These are phyloP conservation scores for Sturnus vulgaris DNA, from an alignment of 2,113 vertebrate genomes.

Conservation along the genomic window DNA sequence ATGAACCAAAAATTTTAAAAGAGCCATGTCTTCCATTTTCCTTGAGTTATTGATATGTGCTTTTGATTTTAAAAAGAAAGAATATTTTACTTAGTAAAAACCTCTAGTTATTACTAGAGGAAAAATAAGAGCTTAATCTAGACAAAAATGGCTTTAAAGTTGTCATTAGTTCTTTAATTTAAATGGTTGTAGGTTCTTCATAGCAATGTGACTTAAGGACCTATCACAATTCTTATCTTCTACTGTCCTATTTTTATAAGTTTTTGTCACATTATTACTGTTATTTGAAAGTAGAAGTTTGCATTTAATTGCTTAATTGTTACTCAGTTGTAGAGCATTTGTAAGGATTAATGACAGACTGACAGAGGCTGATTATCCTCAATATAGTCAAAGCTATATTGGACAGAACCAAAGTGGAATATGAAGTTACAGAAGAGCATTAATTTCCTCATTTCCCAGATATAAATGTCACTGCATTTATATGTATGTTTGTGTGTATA, in stretches of 20 bases:
- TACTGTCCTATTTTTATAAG: background rate
- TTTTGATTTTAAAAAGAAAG: background rate
- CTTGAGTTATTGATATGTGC: background rate
- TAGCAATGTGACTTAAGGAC: background rate
- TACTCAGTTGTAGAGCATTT: background rate
- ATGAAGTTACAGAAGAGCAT: background rate
- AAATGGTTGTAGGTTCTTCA: background rate
- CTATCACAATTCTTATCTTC: background rate
- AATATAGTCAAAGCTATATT: background rate
- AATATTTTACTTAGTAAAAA: background rate
- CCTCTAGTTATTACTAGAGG: background rate
- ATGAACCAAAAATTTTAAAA: background rate
- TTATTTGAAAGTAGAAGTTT: slow-evolving; percentile 2
- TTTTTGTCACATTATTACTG: background rate
- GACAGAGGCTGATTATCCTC: background rate
- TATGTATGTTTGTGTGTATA: background rate
- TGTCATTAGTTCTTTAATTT: background rate
- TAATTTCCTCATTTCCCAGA: background rate
- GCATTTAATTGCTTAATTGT: background rate
- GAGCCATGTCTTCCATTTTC: background rate
- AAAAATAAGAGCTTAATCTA: background rate
- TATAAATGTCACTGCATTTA: background rate
- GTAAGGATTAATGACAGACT: background rate
- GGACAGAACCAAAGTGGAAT: background rate
- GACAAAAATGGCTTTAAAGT: background rate